These are phyloP conservation scores for Agrilus cyanescens DNA, from an alignment of 2,888 invertebrate species.

Conservation along the genomic window DNA sequence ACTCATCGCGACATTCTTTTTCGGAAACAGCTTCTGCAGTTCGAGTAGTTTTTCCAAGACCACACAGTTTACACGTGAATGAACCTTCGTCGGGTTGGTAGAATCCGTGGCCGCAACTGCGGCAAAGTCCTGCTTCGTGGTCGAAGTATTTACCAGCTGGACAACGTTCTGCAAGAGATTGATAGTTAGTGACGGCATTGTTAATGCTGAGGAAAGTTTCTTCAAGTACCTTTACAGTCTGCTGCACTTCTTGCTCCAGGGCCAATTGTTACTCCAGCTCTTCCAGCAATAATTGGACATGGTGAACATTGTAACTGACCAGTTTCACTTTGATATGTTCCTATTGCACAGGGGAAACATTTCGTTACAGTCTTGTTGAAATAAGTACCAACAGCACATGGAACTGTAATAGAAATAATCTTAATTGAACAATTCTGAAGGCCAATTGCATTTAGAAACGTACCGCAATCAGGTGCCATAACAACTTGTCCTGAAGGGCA, in stretches of 20 bases:
- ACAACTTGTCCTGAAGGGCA: slow-evolving; percentile 91
- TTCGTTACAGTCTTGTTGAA: slow-evolving; percentile 63
- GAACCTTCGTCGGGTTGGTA: slow-evolving; percentile 87
- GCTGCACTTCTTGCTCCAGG: slow-evolving; percentile 78
- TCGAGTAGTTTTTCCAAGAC: slow-evolving; percentile 82
- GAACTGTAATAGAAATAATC: slow-evolving; percentile 43
- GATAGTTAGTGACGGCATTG: background rate
- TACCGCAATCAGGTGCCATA: slow-evolving; percentile 86
- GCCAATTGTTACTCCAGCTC: slow-evolving; percentile 77
- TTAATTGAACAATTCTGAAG: no score
- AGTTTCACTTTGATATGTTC: slow-evolving; percentile 87
- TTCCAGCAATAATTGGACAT: slow-evolving; percentile 85
- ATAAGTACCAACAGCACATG: slow-evolving; percentile 84
- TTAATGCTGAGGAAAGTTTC: background rate
- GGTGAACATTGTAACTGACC: slow-evolving; percentile 80
- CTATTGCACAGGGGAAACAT: slow-evolving; percentile 75
- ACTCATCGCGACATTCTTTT: slow-evolving; percentile 84
- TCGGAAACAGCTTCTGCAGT: slow-evolving; percentile 79
- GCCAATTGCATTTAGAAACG: slow-evolving; percentile 20
- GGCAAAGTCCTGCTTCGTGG: slow-evolving; percentile 74
- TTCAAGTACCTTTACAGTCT: slow-evolving; percentile 71
- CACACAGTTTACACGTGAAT: slow-evolving; percentile 79
- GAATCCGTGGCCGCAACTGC: slow-evolving; percentile 88
- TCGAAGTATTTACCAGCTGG: slow-evolving; percentile 91
- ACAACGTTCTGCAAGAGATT: slow-evolving; percentile 57